These are phyloP conservation scores for Trichomycterus rosablanca DNA, from an alignment of 2,113 vertebrate genomes.

Conservation along the genomic window DNA sequence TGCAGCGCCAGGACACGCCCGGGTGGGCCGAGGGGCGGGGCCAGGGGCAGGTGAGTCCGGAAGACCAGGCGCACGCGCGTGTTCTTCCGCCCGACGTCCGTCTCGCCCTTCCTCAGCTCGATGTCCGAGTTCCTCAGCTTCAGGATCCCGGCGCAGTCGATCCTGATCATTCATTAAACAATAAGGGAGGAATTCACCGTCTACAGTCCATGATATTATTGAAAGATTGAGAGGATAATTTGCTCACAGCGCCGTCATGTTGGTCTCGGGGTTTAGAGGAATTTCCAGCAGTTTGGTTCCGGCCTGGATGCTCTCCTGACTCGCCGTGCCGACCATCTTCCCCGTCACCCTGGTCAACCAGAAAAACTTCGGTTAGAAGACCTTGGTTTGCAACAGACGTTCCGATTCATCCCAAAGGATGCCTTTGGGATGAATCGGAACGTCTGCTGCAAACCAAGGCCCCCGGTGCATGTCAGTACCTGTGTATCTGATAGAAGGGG, in stretches of 20 bases:
- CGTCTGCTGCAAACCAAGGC: too few relatives aligned
- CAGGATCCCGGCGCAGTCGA: conserved; percentile 88
- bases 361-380: too few relatives aligned
- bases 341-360: conserved; percentile 77
- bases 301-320: conserved; percentile 82
- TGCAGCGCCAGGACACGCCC: conserved; percentile 83
- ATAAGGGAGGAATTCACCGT: not conserved
- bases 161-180: conserved; percentile 65
- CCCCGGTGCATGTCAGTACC: conserved; percentile 54
- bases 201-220: too few relatives aligned
- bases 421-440: too few relatives aligned
- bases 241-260: conserved; percentile 89
- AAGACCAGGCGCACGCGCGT: conserved; percentile 84
- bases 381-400: too few relatives aligned
- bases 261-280: conserved; percentile 82
- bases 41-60: conserved; percentile 79
- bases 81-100: conserved; percentile 87
- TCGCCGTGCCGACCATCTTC: conserved; percentile 88
- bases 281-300: conserved; percentile 88
- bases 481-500: conserved; percentile 90
- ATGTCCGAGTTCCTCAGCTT: conserved; percentile 92
- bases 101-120: conserved; percentile 88
- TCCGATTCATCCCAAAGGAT: too few relatives aligned
- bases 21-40: conserved; percentile 55
- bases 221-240: not conserved